Conservation (phyloP, 2,113 vertebrate genomes). For the Ptychochromis oligacanthus region DNA sequence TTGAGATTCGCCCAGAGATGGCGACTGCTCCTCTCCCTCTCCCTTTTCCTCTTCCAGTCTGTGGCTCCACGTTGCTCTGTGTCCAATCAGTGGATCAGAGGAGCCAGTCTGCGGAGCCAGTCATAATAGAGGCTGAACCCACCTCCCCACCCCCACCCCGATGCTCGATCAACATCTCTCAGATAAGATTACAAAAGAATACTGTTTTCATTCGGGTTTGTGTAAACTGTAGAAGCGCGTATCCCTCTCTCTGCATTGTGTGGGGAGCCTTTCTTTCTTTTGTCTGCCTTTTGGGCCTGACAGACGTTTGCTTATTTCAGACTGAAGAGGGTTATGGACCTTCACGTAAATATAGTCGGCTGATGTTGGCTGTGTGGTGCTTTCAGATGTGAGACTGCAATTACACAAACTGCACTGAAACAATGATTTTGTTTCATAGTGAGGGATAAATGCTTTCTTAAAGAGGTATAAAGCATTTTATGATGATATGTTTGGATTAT, state of each 20-base stretch:
- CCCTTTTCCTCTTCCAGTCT: slow-evolving; percentile 42
- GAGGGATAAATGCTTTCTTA: background rate
- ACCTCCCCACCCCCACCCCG: slow-evolving; percentile 15
- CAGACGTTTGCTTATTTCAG: slow-evolving; percentile 59
- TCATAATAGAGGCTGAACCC: slow-evolving; percentile 79
- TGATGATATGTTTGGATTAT: background rate
- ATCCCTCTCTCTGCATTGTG: slow-evolving; percentile 50
- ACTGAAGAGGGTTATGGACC: slow-evolving; percentile 55
- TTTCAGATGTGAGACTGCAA: slow-evolving; percentile 41
- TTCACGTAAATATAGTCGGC: slow-evolving; percentile 57
- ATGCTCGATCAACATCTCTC: slow-evolving; percentile 77
- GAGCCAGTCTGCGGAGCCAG: slow-evolving; percentile 81
- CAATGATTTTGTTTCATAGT: slow-evolving; percentile 18
- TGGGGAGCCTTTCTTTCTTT: slow-evolving; percentile 43
- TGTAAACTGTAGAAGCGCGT: slow-evolving; percentile 79
- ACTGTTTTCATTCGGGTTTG: slow-evolving; percentile 81
- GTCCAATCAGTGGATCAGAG: slow-evolving; percentile 82
- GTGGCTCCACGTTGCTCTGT: slow-evolving; percentile 58
- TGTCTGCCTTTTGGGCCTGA: slow-evolving; percentile 44
- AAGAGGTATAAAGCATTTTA: slow-evolving; percentile 6
- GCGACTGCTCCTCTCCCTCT: slow-evolving; percentile 46
- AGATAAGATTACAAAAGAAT: slow-evolving; percentile 83
- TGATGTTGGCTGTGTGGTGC: slow-evolving; percentile 8
- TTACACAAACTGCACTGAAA: slow-evolving; percentile 5
- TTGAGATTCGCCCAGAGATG: slow-evolving; percentile 72